Base-by-base conservation (phyloP, 1,140 invertebrate species). In the Halyomorpha halys region DNA sequence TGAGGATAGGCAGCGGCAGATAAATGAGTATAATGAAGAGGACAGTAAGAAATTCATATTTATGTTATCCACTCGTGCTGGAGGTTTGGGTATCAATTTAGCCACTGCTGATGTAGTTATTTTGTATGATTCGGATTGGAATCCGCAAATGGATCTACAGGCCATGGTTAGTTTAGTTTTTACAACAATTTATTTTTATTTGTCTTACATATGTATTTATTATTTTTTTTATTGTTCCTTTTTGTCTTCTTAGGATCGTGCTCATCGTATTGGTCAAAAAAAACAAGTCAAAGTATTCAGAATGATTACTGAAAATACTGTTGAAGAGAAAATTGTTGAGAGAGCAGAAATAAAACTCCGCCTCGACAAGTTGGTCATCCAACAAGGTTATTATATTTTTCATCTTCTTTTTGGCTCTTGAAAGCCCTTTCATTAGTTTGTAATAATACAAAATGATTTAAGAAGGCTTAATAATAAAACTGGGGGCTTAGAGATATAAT, bases 61-160 rank as follows among this genome's bases (percentile, higher is more conserved):
- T 74, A 98, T 99, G 95, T 78, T 99, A 71, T 98, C 94, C 0
- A 99, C 97, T 0, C 80, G 97, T 67, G 97, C 97, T 62, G 97
- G 97, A 66, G 97, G 97, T 74, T 78, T 99, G 53, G 97, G 97
- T 72, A 99, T 99, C 70, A 99, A 99, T 77, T 82, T 99, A 71
- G 94, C 95, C 1, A 97, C 96, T 0, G 97, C 97, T 1, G 97
- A 99, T 77, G 90, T 98, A 47, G 97, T 99, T 39, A 93, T 99
- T 65, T 85, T 99, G 47, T 99, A 90, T 71, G 97, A 99, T 74
- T 98, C 94, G 0, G 97, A 99, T 79, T 99, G 97, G 97, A 99
- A 99, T 82, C 97, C 97, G 0, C 97, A 99, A 75, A 94, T 95
- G 85, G 95, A 99, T 79, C 77, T 99, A 21, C 97, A 98, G 76